phyloP scores from a whole-genome alignment of 2,797 vertebrate species.

The Percopsis omiscomaycus region DNA sequence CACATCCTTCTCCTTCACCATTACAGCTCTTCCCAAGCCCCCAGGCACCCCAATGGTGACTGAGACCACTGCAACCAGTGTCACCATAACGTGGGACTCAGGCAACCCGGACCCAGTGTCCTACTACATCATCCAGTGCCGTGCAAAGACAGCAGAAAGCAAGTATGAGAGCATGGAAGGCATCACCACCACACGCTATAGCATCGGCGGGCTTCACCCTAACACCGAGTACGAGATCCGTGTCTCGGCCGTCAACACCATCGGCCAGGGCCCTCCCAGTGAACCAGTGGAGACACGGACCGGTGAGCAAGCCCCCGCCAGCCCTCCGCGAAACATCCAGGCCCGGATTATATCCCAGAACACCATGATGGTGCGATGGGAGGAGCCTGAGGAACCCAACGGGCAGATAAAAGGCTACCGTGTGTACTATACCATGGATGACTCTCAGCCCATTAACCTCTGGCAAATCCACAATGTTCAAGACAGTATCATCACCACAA shows the following conservation, averaged over 20 bases:
- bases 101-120: conserved; percentile 96
- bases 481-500: conserved; percentile 93
- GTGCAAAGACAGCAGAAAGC: conserved; percentile 92
- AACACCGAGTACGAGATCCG: conserved; percentile 98
- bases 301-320: conserved; percentile 94
- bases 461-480: conserved; percentile 98
- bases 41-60: conserved; percentile 93
- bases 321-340: conserved; percentile 92
- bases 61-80: conserved; percentile 96
- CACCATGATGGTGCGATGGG: conserved; percentile 98
- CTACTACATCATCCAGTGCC: conserved; percentile 96
- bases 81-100: conserved; percentile 98
- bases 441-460: conserved; percentile 86
- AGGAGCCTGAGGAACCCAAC: conserved; percentile 96
- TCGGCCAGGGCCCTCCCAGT: conserved; percentile 95
- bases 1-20: conserved; percentile 19
- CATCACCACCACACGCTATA: conserved; percentile 97
- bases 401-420: conserved; percentile 96
- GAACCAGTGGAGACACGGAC: conserved; percentile 93
- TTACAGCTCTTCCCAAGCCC: conserved; percentile 93
- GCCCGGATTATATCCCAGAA: conserved; percentile 91
- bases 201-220: conserved; percentile 96
- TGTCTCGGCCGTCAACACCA: conserved; percentile 94
- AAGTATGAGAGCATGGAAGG: conserved; percentile 95
- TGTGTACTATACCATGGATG: conserved; percentile 97